A percentile compares a stretch with the other conserved stretches of the same genome.
Conservation (phyloP, 2,113 vertebrate species). For the Sylvietta virens region DNA sequence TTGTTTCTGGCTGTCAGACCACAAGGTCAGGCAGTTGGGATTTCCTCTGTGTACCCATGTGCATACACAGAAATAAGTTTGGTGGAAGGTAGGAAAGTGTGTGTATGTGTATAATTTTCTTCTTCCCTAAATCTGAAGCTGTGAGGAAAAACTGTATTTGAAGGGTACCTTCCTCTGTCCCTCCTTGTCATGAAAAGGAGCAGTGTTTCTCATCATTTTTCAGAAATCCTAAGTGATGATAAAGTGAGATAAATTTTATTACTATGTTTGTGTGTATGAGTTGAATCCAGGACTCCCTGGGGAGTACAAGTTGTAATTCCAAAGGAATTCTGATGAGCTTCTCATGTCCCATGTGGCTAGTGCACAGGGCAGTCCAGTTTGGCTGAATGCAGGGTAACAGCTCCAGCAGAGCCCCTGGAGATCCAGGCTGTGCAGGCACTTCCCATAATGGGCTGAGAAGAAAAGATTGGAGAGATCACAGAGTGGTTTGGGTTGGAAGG, state of each 20-base stretch:
- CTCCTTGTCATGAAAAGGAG: not conserved
- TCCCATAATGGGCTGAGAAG: not conserved
- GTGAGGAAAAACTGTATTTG: not conserved
- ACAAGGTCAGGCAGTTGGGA: not conserved
- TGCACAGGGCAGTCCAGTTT: not conserved
- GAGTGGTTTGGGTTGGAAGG: not conserved
- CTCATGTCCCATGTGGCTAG: accelerated
- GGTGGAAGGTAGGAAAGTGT: not conserved
- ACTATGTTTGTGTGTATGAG: not conserved
- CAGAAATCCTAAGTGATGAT: not conserved
- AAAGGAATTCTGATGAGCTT: not conserved
- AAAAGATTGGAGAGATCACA: not conserved
- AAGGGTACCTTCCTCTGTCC: not conserved
- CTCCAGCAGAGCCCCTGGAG: not conserved
- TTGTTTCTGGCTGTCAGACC: not conserved
- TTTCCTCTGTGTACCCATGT: not conserved
- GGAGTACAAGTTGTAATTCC: not conserved
- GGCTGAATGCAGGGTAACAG: not conserved
- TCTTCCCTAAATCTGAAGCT: not conserved
- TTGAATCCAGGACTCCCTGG: not conserved
- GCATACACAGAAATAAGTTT: not conserved
- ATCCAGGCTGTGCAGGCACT: not conserved
- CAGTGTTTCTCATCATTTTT: not conserved
- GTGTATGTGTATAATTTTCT: not conserved
- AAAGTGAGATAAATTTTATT: not conserved